Evolutionary conservation across 1,140 invertebrate genomes (phyloP).

Genomic region (Magallana gigas): DNA sequence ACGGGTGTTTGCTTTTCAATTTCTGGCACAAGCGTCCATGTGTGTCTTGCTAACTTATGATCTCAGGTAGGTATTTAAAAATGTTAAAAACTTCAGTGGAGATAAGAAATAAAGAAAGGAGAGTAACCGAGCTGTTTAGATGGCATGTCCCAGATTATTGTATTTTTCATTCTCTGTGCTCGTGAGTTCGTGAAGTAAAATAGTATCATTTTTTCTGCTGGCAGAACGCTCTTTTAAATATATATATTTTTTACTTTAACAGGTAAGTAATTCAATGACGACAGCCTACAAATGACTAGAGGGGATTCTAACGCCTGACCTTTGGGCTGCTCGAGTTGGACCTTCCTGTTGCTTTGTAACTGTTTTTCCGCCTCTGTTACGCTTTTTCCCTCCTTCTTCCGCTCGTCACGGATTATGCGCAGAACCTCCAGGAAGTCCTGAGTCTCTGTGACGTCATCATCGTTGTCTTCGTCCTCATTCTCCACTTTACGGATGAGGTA

Average conservation of each 20-base stretch:
- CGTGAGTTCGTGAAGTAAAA: too few species aligned
- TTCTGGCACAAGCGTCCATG: constrained; percentile 8
- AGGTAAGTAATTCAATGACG: too few species aligned
- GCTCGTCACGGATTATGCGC: constrained; percentile 50
- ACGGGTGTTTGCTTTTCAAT: background rate
- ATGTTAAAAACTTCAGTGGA: too few species aligned
- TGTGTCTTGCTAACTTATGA: background rate
- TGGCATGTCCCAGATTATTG: too few species aligned
- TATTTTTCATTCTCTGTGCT: too few species aligned
- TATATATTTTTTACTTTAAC: too few species aligned
- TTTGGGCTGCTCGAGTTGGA: background rate
- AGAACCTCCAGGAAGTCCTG: constrained; percentile 46
- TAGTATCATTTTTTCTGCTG: too few species aligned
- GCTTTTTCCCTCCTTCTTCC: constrained; percentile 46
- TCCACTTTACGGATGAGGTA: constrained; percentile 46
- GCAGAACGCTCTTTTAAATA: too few species aligned
- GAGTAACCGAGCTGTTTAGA: too few species aligned
- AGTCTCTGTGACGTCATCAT: background rate
- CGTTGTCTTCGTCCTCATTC: background rate
- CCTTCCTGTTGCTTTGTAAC: background rate
- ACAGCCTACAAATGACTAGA: too few species aligned
- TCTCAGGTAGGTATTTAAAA: constrained; percentile 30
- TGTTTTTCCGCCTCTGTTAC: constrained; percentile 45
- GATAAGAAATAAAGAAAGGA: too few species aligned
- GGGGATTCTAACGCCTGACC: background rate